Percentiles rank a stretch among this genome's conserved stretches.
Conservation (phyloP, 2,797 vertebrate species). For the Acrocephalus scirpaceus region DNA sequence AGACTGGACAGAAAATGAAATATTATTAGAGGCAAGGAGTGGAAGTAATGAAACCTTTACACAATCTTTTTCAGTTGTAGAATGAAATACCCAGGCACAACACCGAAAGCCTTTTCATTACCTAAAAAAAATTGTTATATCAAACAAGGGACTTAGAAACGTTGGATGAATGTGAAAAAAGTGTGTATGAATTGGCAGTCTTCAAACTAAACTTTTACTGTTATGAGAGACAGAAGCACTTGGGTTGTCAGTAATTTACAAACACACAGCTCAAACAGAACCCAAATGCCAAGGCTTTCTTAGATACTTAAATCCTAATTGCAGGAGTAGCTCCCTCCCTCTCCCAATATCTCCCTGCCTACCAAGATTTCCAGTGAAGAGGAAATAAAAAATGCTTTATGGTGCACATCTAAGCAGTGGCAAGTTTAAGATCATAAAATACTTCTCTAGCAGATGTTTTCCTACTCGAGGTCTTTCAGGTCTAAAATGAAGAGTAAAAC, state of each 20-base stretch:
- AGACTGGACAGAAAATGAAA: neutral
- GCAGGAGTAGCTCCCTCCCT: neutral
- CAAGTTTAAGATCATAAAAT: neutral
- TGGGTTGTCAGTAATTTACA: neutral
- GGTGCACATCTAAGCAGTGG: neutral
- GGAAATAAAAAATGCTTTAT: slow-evolving; percentile 3
- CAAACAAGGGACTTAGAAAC: neutral
- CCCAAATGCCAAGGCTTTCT: neutral
- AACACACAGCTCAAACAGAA: neutral
- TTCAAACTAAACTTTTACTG: neutral
- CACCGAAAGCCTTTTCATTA: neutral
- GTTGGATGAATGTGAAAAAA: neutral
- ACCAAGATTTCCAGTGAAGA: neutral
- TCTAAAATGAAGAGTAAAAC: neutral
- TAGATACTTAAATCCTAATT: neutral
- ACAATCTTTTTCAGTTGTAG: neutral
- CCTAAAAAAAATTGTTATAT: neutral
- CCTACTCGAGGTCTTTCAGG: neutral
- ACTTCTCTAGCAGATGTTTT: neutral
- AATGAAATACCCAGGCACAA: neutral
- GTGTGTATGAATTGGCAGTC: neutral
- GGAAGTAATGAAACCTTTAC: neutral
- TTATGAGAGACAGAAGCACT: neutral
- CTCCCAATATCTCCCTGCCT: neutral
- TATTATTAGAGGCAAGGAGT: neutral